Evolutionary conservation across 2,888 invertebrate species (phyloP), one percentile per base, ranked within the genome.

Genomic region (Troides helena): DNA sequence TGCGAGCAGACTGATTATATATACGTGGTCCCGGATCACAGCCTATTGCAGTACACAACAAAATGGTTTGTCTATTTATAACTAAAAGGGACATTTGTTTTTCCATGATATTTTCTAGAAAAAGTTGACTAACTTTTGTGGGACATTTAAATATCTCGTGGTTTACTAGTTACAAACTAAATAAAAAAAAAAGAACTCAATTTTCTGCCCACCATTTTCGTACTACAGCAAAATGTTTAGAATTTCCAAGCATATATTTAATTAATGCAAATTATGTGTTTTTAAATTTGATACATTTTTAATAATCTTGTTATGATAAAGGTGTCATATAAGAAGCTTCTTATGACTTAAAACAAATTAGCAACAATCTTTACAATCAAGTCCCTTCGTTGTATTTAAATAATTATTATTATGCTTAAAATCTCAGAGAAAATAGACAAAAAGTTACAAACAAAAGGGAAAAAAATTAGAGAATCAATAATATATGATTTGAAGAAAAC

Each of bases 151-250:
- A 50, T 14, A 17, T 5, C 10, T 50, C 5, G 17, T 17, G 10
- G 50, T 50, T 18, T 50, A 50, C 2, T n/a, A n/a, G n/a, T n/a
- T n/a, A n/a, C n/a, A n/a, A n/a, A n/a, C n/a, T n/a, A n/a, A n/a
- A n/a, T n/a, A n/a, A n/a, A 87, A 85, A 88, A 87, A 84, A 82
- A 81, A 68, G 67, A 18, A 25, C 14, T 61, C 39, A n/a, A 25
- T 36, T 68, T n/a, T 50, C 50, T 50, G 5, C 50, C 50, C 50
- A 1, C 14, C 10, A 17, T 50, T 17, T 17, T 50, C 50, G 17
- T 50, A 50, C 50, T 50, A 14, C 14, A 17, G 17, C 12, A 17
- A 17, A 50, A 17, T 50, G 14, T 50, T 50, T 18, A 17, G 5
- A 14, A 17, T 14, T 18, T 50, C 17, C 18, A 50, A 50, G 14